These are phyloP conservation scores for Polyploca ridens DNA, from an alignment of 2,888 invertebrate genomes.

Conservation along the genomic window DNA sequence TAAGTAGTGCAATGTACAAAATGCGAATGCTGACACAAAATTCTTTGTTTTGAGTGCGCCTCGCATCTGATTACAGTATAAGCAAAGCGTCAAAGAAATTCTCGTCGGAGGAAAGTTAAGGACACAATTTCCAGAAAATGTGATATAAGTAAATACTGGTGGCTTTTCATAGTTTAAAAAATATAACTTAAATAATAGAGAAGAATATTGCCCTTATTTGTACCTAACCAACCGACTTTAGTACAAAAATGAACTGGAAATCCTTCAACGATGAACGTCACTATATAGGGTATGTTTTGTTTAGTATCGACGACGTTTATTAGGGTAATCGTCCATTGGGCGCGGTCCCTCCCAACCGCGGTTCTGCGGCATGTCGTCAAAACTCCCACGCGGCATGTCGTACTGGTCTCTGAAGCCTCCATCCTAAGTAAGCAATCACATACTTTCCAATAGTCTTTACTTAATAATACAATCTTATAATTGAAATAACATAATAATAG, in stretches of 20 bases:
- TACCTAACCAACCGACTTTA: constrained; percentile 31
- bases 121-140: neutral
- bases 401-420: constrained; percentile 83
- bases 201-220: constrained; percentile 26
- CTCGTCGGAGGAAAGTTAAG: neutral
- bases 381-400: constrained; percentile 78
- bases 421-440: constrained; percentile 82
- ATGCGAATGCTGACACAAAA: neutral
- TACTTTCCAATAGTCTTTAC: constrained; percentile 73
- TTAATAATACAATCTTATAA: constrained; percentile 26
- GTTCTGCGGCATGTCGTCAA: constrained; percentile 79
- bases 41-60: neutral
- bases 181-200: constrained; percentile 10
- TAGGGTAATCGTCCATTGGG: constrained; percentile 86
- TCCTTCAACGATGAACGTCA: constrained; percentile 6
- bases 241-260: constrained; percentile 15
- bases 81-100: neutral
- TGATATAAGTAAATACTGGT: neutral
- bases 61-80: too few relatives aligned
- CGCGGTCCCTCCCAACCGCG: constrained; percentile 84
- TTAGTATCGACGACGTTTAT: constrained; percentile 87
- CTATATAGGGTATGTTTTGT: constrained; percentile 20
- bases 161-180: neutral
- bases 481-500: neutral
- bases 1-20: too few relatives aligned